Base-by-base conservation (phyloP, 2,113 vertebrate genomes). In the Alethe castanea region DNA sequence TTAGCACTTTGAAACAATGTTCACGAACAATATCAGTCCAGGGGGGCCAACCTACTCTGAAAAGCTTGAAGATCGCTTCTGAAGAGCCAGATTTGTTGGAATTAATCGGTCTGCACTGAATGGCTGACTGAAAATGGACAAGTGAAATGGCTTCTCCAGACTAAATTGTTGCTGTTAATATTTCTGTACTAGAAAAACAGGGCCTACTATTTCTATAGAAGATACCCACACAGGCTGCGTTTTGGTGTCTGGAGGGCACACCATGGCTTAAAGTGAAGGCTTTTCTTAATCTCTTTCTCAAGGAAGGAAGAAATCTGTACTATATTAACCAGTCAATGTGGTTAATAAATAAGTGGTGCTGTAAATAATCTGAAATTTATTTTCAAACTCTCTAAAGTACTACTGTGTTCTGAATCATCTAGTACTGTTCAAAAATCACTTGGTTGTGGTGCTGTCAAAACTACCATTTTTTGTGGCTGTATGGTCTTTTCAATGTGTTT, bases 281-380 rank as follows among this genome's bases (percentile, higher is more conserved):
- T 89, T 81, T 42, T 65, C 47, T 62, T 47, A 24, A 8, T 52
- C 25, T 48, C 28, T n/a, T 69, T 65, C 42, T 70, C 23, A 70
- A 47, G 60, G 45, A 73, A 13, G 48, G 28, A 80, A 52, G 28
- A 65, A 50, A 29, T 70, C 56, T 70, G 78, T 83, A 3, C n/a
- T 47, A 4, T 36, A 60, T 94, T 93, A 94, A 87, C 84, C 44
- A 71, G 26, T 52, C 52, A 3, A 4, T 76, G 69, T 64, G 62
- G 70, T 81, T 93, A 79, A 71, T 91, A 80, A 95, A 8, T 80
- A 82, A 79, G 20, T 22, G 24, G 9, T 70, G 69, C 69, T 90
- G 70, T 95, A 91, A 76, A 64, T 91, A 25, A 67, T 11, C 15
- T 53, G 53, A 76, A 76, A 60, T 45, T 60, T 45, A 64, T 90